Evolutionary conservation across 2,113 vertebrate species (phyloP).

Genomic region (Mus musculus): GRCm39 chr1:31785501-31786000

Average conservation of each 20-base stretch:
- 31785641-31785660: no score
- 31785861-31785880: background rate
- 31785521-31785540: no score
- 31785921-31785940: background rate
- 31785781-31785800: background rate
- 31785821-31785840: background rate
- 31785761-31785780: background rate
- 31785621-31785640: background rate
- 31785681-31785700: background rate
- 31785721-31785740: conserved; percentile 25
- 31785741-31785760: background rate
- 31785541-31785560: background rate
- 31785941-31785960: background rate
- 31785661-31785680: accelerated
- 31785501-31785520: background rate
- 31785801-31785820: background rate
- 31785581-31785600: background rate
- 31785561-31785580: background rate
- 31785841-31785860: background rate
- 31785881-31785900: background rate
- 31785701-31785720: background rate
- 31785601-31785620: background rate
- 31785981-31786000: background rate
- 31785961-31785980: background rate
- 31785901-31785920: background rate